Base-by-base conservation (phyloP, 1,140 invertebrate genomes). In the Akabosia matsudoensis region DNA sequence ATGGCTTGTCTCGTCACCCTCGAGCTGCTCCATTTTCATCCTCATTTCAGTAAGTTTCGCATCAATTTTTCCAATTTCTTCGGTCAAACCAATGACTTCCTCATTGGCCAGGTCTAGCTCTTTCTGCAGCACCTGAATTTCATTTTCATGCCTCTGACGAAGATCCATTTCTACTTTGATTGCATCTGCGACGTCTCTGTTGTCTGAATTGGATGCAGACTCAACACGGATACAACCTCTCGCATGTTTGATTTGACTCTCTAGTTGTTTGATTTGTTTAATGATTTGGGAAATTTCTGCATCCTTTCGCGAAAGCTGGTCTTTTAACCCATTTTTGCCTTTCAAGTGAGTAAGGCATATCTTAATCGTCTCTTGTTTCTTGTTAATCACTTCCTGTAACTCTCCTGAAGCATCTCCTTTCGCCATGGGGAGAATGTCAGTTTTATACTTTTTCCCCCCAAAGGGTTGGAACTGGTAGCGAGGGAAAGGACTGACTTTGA, bases 351-450 rank as follows among this genome's bases (percentile, higher is more conserved):
- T 30, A 10, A 2, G 4, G 31, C 61, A 67, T 13, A 30, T 67
- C 14, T 67, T 31, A 7, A 67, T 28, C 3, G 31, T 30, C 61
- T 67, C 61, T n/a, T 30, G 24, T 31, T 67, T 22, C 28, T 30
- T 28, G 2, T 24, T 3, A 31, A 67, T 67, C 28, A 30, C 61
- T 31, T 67, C 61, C 10, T 28, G 28, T 2, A 67, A 30, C 2
- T 67, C 26, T 30, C 10, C n/a, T 1, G 61, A 13, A 7, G 61
- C 28, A 10, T 67, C 61, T 2, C 7, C 61, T n/a, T n/a, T 31
- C 10, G 61, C 61, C 61, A 67, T 67, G 10, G 61, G 61, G 7
- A 67, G 4, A 67, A 67, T 67, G 61, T 67, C 61, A 10, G 61
- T 67, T 4, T 67, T 28, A 30, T n/a, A 67, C 22, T 31, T 28